These are phyloP conservation scores for Donacobius atricapilla DNA, from an alignment of 2,113 vertebrate genomes.

Conservation along the genomic window DNA sequence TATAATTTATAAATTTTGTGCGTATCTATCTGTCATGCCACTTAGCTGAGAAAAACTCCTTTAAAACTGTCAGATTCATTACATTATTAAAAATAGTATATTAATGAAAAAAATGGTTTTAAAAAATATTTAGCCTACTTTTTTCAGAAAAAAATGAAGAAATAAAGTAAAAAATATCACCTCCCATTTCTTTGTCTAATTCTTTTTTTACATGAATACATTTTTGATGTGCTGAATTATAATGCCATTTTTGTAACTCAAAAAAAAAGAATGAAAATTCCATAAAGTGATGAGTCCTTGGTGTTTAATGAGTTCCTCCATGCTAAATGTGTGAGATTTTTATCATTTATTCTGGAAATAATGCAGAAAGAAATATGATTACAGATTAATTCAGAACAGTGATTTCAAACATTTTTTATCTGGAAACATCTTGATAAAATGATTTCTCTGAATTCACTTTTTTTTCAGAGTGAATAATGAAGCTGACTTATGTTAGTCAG, in stretches of 20 bases:
- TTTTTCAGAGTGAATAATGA: background rate
- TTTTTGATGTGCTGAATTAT: background rate
- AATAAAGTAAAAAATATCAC: background rate
- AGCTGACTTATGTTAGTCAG: background rate
- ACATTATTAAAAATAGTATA: background rate
- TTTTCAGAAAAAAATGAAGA: background rate
- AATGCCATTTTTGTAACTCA: background rate
- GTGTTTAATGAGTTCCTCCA: background rate
- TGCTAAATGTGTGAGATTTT: background rate
- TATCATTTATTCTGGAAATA: background rate
- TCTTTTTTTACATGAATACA: background rate
- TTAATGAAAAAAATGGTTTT: too few species aligned
- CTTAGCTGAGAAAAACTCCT: background rate
- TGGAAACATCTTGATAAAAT: background rate
- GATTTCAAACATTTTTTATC: background rate
- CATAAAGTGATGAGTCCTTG: background rate
- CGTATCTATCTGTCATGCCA: background rate
- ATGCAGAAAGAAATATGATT: background rate
- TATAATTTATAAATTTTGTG: background rate
- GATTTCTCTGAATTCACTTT: background rate
- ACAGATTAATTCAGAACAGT: background rate
- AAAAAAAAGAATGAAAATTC: background rate
- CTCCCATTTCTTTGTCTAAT: background rate
- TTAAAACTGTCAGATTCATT: background rate
- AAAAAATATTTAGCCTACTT: too few species aligned